A percentile compares a stretch with the other conserved stretches of the same genome.
Evolutionary conservation across 2,888 invertebrate genomes (phyloP).

Genomic region (Trachelus tabidus): DNA sequence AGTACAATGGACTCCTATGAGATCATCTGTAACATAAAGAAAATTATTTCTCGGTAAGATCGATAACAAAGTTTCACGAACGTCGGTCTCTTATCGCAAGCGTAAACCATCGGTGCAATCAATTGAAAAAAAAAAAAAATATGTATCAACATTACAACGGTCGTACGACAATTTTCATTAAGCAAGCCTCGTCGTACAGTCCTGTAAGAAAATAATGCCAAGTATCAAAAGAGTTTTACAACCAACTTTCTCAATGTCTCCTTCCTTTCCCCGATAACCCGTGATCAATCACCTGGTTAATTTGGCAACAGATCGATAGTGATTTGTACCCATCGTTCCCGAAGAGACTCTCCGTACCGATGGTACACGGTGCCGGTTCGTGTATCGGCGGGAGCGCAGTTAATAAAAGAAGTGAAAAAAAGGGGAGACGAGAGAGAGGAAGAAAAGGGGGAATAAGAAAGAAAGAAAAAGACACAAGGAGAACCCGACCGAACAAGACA

Average conservation of each 20-base stretch:
- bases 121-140: neutral
- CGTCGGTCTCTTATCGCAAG: neutral
- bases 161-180: neutral
- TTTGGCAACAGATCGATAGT: constrained; percentile 25
- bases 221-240: neutral
- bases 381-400: constrained; percentile 4
- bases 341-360: neutral
- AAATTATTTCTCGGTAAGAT: constrained; percentile 29
- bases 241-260: neutral
- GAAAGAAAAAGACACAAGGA: constrained; percentile 4
- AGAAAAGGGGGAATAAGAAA: neutral
- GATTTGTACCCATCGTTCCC: constrained; percentile 19
- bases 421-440: constrained; percentile 1
- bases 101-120: neutral
- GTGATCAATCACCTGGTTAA: constrained; percentile 23
- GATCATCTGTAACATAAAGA: constrained; percentile 70
- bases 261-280: neutral
- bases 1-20: constrained; percentile 85
- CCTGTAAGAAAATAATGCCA: neutral
- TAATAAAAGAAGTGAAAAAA: neutral
- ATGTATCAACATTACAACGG: neutral
- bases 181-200: neutral
- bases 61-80: neutral
- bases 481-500: neutral
- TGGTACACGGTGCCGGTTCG: constrained; percentile 4